Evolutionary conservation across 2,797 vertebrate genomes (phyloP), one percentile per base, ranked within the genome.

Genomic region (Danionella dracula): DNA sequence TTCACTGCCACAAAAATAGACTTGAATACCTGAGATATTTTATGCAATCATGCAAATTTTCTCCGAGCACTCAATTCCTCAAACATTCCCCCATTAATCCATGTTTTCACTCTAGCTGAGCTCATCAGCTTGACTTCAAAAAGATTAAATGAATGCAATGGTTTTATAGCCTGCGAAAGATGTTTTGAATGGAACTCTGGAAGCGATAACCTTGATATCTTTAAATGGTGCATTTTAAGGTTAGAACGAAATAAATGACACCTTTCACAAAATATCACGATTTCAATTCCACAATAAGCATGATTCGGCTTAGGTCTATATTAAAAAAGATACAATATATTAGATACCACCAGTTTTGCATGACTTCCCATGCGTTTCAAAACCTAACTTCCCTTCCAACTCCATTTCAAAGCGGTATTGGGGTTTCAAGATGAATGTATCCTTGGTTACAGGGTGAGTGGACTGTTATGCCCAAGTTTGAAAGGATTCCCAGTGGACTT

Each of bases 11-110:
- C 75, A 78, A 81, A 73, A 40, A 68, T 68, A 35, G 74, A 82
- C 78, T 81, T 81, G 84, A 86, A 88, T 87, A 84, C 84, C 78
- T 88, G 84, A 87, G 81, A 83, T 86, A 85, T 21, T 84, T 81
- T 68, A 68, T 75, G 81, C 83, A 87, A 88, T 88, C 83, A 87
- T 88, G 85, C 81, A 88, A 85, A 89, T 89, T 68, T 70, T 35
- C 32, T 77, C 38, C 60, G 78, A 66, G 5, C 79, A 65, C 74
- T 88, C 78, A 82, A 79, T 57, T 82, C 81, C 75, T 61, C 41
- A 38, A 65, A 48, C 74, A 35, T 75, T 79, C 73, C 75, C 80
- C 79, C 75, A 79, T 81, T 80, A 82, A 83, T 82, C 77, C 77
- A 71, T 84, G 81, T 80, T 83, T 84, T 76, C 68, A 68, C 55